phyloP scores from a whole-genome alignment of 92 coral and sea anemone species.

The Galaxea fascicularis region DNA sequence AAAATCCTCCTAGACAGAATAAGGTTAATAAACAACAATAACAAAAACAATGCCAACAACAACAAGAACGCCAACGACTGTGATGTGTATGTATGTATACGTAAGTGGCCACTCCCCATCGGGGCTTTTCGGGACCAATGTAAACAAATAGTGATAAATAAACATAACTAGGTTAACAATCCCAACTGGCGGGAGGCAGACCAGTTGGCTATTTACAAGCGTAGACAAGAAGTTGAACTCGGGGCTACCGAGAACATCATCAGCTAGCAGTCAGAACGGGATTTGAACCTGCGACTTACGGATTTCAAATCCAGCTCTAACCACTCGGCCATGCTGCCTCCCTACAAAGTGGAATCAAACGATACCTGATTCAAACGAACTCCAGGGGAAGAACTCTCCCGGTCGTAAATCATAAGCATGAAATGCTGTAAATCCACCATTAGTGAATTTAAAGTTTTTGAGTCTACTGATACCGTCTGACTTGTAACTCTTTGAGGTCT shows the following conservation, averaged over 20 bases:
- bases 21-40: conserved; percentile 5
- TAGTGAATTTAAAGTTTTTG: too few species aligned
- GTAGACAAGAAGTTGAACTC: background rate
- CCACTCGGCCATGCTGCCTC: background rate
- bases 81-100: background rate
- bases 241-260: background rate
- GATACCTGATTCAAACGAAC: conserved; percentile 38
- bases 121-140: background rate
- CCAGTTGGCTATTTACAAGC: conserved; percentile 6
- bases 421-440: too few species aligned
- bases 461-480: background rate
- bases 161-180: too few species aligned
- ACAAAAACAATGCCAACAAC: background rate
- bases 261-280: too few species aligned
- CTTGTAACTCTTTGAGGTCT: conserved; percentile 6
- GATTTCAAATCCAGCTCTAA: conserved; percentile 10
- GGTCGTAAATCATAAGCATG: too few species aligned
- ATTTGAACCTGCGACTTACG: background rate
- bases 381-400: conserved; percentile 7
- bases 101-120: background rate
- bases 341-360: conserved; percentile 14
- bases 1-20: conserved; percentile 11
- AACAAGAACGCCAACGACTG: background rate
- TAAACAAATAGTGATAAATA: background rate
- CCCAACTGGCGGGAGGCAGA: too few species aligned